These are phyloP conservation scores for Ariopsis seemanni DNA, from an alignment of 2,113 vertebrate genomes.

Conservation along the genomic window DNA sequence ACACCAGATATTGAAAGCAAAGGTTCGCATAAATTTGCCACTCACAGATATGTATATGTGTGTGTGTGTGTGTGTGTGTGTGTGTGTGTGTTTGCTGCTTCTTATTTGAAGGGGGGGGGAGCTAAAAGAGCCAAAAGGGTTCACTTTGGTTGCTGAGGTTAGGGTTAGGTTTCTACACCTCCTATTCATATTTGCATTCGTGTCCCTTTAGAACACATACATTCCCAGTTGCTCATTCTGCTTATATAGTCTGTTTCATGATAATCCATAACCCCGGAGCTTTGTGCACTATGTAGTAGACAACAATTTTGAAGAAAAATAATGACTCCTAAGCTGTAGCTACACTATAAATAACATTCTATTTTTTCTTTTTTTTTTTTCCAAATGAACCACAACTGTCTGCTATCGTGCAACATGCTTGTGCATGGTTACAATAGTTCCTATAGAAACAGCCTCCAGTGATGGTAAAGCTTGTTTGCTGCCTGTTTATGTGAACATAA, in stretches of 20 bases:
- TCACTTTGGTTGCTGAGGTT: neutral
- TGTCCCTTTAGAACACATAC: neutral
- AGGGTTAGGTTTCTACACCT: neutral
- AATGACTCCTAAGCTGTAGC: neutral
- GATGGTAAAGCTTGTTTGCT: neutral
- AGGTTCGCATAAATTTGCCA: too few relatives aligned
- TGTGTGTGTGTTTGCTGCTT: neutral
- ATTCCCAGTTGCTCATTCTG: neutral
- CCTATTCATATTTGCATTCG: neutral
- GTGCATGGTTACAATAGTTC: neutral
- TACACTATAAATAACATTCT: neutral
- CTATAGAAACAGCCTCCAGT: neutral
- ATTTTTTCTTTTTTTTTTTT: neutral
- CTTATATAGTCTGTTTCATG: neutral
- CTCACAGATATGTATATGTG: too few relatives aligned
- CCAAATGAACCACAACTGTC: constrained; percentile 3
- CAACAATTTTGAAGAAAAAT: neutral
- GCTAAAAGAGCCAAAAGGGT: neutral
- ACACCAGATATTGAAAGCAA: too few relatives aligned
- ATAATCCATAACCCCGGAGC: too few relatives aligned
- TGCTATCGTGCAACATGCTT: neutral
- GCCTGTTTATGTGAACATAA: neutral
- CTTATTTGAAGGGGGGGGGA: neutral
- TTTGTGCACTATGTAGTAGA: neutral
- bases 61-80: too few relatives aligned